Evolutionary conservation across 2,113 vertebrate species (phyloP).

Genomic region (Antennarius striatus): DNA sequence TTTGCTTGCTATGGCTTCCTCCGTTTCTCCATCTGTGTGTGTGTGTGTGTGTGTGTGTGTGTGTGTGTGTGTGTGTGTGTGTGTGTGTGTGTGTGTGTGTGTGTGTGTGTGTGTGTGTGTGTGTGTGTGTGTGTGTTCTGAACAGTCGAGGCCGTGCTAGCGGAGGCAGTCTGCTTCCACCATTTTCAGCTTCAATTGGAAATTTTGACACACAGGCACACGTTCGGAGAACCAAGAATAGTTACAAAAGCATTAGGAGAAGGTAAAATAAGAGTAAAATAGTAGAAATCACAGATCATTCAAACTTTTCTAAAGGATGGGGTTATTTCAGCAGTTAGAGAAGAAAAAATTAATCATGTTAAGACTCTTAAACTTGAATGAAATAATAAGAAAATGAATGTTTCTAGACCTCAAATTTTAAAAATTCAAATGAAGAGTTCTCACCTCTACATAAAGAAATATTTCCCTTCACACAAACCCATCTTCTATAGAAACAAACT

Average conservation of each 20-base stretch:
- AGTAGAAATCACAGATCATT: neutral
- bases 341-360: too few species aligned
- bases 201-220: constrained; percentile 28
- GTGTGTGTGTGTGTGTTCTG: constrained; percentile 18
- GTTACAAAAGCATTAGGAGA: constrained; percentile 1
- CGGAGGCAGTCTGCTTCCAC: constrained; percentile 52
- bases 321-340: too few species aligned
- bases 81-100: too few species aligned
- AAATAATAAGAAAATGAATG: too few species aligned
- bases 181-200: constrained; percentile 35
- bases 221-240: constrained; percentile 8
- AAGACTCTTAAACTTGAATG: too few species aligned
- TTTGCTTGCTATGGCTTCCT: constrained; percentile 41
- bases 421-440: neutral
- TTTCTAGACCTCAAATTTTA: too few species aligned
- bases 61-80: too few species aligned
- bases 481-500: constrained; percentile 25
- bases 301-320: too few species aligned
- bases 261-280: neutral
- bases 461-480: constrained; percentile 9
- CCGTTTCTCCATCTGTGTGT: constrained; percentile 25
- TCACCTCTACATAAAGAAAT: constrained; percentile 1
- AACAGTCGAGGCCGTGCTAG: constrained; percentile 53
- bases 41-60: neutral
- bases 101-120: too few species aligned